Conservation (phyloP, 2,888 invertebrate genomes). For the Folsomia candida region DNA sequence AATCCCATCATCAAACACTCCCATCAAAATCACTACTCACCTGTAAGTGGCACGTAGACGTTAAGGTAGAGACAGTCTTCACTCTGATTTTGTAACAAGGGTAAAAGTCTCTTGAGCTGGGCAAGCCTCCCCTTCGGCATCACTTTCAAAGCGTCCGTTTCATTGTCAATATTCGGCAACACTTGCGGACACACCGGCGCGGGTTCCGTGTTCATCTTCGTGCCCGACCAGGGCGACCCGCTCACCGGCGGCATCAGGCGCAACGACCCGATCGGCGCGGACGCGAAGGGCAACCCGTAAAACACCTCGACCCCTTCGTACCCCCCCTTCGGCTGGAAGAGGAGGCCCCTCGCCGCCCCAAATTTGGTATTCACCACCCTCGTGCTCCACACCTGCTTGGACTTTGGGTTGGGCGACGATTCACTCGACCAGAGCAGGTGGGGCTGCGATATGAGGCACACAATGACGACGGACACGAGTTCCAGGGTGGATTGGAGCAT, state of each 20-base stretch:
- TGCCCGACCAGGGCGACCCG: slow-evolving; percentile 86
- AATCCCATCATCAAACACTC: too few species aligned
- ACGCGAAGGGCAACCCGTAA: slow-evolving; percentile 77
- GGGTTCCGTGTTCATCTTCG: slow-evolving; percentile 80
- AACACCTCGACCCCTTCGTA: slow-evolving; percentile 50
- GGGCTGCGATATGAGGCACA: slow-evolving; percentile 35
- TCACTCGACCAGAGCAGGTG: slow-evolving; percentile 33
- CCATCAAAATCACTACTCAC: slow-evolving; percentile 61
- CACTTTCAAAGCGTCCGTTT: slow-evolving; percentile 74
- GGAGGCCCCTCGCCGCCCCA: slow-evolving; percentile 42
- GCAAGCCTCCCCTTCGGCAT: slow-evolving; percentile 87
- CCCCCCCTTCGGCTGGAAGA: slow-evolving; percentile 39
- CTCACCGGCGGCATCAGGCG: slow-evolving; percentile 95
- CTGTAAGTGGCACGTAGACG: slow-evolving; percentile 92
- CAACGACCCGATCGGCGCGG: slow-evolving; percentile 80
- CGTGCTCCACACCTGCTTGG: slow-evolving; percentile 36
- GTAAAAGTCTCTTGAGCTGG: slow-evolving; percentile 81
- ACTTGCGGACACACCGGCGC: slow-evolving; percentile 91
- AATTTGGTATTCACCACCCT: slow-evolving; percentile 46
- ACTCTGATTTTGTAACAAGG: slow-evolving; percentile 83
- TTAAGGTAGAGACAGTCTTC: slow-evolving; percentile 97
- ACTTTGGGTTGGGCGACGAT: neutral
- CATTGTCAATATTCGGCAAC: slow-evolving; percentile 73
- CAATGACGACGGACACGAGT: slow-evolving; percentile 31
- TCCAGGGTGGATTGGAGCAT: too few species aligned